Percentiles rank a stretch among this genome's conserved stretches.
Conservation (phyloP, 2,888 invertebrate species). For the Phorcus lineatus region DNA sequence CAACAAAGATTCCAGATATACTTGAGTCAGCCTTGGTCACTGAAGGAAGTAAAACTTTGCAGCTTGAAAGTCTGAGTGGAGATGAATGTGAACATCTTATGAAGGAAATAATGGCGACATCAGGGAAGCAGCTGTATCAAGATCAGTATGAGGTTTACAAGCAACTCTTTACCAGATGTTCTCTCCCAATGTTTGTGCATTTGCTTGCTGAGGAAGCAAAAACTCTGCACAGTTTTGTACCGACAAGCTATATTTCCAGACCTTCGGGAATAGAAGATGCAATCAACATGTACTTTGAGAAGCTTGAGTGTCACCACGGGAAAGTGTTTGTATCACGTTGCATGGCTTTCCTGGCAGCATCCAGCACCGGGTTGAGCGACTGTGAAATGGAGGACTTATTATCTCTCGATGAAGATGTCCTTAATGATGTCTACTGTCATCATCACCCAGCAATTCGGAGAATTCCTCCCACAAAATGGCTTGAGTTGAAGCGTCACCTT, state of each 20-base stretch:
- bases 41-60: constrained; percentile 5
- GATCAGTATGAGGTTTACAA: constrained; percentile 57
- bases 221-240: constrained; percentile 51
- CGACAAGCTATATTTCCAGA: constrained; percentile 34
- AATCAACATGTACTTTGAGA: constrained; percentile 58
- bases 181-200: constrained; percentile 63
- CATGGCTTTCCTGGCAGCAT: constrained; percentile 69
- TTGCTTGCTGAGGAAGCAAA: constrained; percentile 57
- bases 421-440: constrained; percentile 54
- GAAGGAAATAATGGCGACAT: constrained; percentile 44
- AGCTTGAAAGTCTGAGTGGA: constrained; percentile 38
- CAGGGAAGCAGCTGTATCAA: constrained; percentile 53
- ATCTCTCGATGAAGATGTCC: constrained; percentile 71
- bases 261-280: constrained; percentile 53
- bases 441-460: constrained; percentile 58
- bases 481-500: constrained; percentile 65
- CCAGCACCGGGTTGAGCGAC: constrained; percentile 71
- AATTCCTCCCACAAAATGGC: constrained; percentile 67
- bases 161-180: constrained; percentile 54
- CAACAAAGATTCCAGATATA: constrained; percentile 51
- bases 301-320: constrained; percentile 66
- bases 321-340: constrained; percentile 55
- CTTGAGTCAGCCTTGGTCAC: constrained; percentile 48
- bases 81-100: constrained; percentile 45
- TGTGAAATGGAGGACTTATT: constrained; percentile 75